Percentiles rank a stretch among this genome's conserved stretches.
phyloP scores from a whole-genome alignment of 2,113 vertebrate species.

The Cavia porcellus region DNA sequence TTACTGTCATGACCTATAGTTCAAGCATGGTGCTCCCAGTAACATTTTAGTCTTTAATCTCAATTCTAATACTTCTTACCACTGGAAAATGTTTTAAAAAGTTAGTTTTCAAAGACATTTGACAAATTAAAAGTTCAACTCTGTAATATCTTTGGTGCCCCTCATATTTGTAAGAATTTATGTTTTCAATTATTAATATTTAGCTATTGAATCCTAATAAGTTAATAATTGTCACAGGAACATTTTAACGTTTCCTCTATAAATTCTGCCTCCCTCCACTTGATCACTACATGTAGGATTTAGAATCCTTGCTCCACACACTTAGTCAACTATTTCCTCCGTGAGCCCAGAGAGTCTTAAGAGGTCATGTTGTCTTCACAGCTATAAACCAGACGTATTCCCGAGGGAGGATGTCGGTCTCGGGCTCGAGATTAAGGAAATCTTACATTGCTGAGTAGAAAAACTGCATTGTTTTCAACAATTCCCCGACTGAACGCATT shows the following conservation, averaged over 20 bases:
- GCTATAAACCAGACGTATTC: slow-evolving; percentile 82
- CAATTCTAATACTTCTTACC: slow-evolving; percentile 23
- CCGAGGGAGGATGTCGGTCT: slow-evolving; percentile 63
- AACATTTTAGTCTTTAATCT: slow-evolving; percentile 44
- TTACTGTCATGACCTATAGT: slow-evolving; percentile 1
- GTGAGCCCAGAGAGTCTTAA: slow-evolving; percentile 62
- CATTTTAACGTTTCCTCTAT: slow-evolving; percentile 50
- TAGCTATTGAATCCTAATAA: slow-evolving; percentile 24
- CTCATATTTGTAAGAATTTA: slow-evolving; percentile 32
- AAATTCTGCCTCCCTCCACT: slow-evolving; percentile 33
- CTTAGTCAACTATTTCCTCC: slow-evolving; percentile 73
- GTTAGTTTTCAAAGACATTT: slow-evolving; percentile 39
- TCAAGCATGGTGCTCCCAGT: not conserved
- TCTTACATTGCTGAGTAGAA: slow-evolving; percentile 58
- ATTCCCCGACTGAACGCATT: slow-evolving; percentile 24
- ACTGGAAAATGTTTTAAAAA: slow-evolving; percentile 50
- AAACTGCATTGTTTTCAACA: slow-evolving; percentile 66
- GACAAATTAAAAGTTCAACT: slow-evolving; percentile 13
- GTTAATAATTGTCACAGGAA: slow-evolving; percentile 19
- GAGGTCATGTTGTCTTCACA: slow-evolving; percentile 76
- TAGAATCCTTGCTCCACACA: slow-evolving; percentile 56
- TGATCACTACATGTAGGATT: slow-evolving; percentile 62
- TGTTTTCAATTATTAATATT: slow-evolving; percentile 44
- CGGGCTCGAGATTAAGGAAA: slow-evolving; percentile 69
- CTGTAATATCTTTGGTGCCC: not conserved